Conservation (phyloP, 1,140 invertebrate species). For the Oryctes rhinoceros region DNA sequence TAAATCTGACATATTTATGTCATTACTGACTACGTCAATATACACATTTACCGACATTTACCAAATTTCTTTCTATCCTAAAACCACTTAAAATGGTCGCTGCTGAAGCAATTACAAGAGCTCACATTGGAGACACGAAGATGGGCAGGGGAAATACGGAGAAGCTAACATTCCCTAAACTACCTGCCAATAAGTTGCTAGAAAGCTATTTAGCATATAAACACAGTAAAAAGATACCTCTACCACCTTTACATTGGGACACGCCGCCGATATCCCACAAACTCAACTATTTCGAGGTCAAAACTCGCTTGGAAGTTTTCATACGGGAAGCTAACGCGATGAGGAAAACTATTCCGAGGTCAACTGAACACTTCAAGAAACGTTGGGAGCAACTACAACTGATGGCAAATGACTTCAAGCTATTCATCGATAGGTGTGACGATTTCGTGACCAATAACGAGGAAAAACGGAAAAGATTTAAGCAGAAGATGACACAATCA, state of each 20-base stretch:
- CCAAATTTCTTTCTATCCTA: neutral
- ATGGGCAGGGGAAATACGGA: neutral
- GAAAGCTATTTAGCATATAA: neutral
- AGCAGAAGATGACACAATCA: neutral
- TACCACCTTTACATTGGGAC: conserved; percentile 1
- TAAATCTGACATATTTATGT: too few relatives aligned
- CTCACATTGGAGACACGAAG: neutral
- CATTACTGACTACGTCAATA: too few relatives aligned
- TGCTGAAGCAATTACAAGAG: neutral
- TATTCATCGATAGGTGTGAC: neutral
- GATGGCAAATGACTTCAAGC: neutral
- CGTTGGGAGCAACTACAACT: neutral
- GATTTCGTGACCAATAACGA: neutral
- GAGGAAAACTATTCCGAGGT: neutral
- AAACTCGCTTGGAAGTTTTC: neutral
- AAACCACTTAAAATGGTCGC: neutral
- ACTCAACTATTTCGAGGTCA: neutral
- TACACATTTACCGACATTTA: neutral
- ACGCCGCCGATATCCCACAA: neutral
- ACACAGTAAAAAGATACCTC: neutral
- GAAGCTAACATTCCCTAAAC: neutral
- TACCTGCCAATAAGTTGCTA: neutral
- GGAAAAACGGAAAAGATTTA: neutral
- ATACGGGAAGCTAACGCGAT: neutral
- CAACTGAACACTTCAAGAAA: neutral